A percentile compares a stretch with the other conserved stretches of the same genome.
These are phyloP conservation scores for Mionectes macconnelli DNA, from an alignment of 2,113 vertebrate genomes.

Conservation along the genomic window DNA sequence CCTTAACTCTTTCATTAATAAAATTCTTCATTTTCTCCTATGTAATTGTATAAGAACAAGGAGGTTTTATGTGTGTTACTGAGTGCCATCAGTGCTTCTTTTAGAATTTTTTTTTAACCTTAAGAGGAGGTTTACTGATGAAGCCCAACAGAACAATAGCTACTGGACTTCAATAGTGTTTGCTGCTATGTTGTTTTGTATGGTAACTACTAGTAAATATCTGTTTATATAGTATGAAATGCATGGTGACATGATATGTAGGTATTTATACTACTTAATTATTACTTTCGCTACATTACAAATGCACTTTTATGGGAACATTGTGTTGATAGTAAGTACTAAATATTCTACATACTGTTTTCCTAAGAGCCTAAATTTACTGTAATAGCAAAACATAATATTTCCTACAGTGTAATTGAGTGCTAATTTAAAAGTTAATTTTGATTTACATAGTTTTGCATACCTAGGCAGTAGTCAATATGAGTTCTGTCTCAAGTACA, in stretches of 20 bases:
- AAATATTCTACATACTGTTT: neutral
- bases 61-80: neutral
- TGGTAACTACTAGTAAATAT: neutral
- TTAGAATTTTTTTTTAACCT: neutral
- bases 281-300: neutral
- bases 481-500: neutral
- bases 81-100: neutral
- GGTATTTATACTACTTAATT: constrained; percentile 15
- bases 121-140: neutral
- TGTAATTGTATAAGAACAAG: neutral
- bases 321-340: neutral
- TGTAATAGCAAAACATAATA: neutral
- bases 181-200: neutral
- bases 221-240: neutral
- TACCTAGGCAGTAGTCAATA: neutral
- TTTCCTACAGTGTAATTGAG: neutral
- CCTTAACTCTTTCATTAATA: neutral
- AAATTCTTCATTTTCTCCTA: neutral
- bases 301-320: neutral
- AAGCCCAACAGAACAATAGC: neutral
- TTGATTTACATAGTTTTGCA: neutral
- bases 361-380: neutral
- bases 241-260: neutral
- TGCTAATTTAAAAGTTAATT: neutral
- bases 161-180: neutral